phyloP scores from a whole-genome alignment of 92 coral and sea anemone species.

The Parazoanthus darwini region DNA sequence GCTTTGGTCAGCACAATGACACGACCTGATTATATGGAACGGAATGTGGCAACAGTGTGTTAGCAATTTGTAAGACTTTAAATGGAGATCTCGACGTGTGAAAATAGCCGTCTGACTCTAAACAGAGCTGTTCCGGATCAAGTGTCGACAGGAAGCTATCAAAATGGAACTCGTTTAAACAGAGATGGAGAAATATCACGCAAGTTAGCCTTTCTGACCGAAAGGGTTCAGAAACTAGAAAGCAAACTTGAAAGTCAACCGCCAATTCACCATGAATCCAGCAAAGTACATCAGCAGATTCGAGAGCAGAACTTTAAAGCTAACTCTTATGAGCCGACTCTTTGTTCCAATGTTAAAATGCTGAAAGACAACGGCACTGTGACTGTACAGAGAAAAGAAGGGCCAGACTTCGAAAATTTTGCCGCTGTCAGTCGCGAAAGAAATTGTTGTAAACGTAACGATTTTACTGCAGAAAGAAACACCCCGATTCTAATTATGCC shows the following conservation, averaged over 20 bases:
- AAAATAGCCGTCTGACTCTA: not conserved
- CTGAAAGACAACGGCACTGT: not conserved
- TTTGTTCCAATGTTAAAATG: not conserved
- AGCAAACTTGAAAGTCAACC: slow-evolving; percentile 63
- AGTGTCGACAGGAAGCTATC: not conserved
- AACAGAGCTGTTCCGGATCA: not conserved
- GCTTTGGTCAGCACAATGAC: not conserved
- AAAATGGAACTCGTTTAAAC: not conserved
- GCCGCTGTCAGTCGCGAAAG: not conserved
- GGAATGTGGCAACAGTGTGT: slow-evolving; percentile 10
- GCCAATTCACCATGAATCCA: slow-evolving; percentile 6
- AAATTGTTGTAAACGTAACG: slow-evolving; percentile 31
- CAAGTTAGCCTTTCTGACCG: slow-evolving; percentile 68
- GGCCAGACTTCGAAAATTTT: not conserved
- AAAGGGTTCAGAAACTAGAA: slow-evolving; percentile 70
- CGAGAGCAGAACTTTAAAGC: not conserved
- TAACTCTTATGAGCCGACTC: not conserved
- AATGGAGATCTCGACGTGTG: slow-evolving; percentile 17
- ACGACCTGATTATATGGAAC: not conserved
- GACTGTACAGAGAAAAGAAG: not conserved
- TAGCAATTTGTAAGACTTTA: not conserved
- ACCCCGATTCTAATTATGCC: slow-evolving; percentile 74
- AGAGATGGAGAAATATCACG: slow-evolving; percentile 57
- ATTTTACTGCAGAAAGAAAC: slow-evolving; percentile 55
- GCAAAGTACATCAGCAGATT: not conserved